Percentiles rank a stretch among this genome's conserved stretches.
These are phyloP conservation scores for Cassiopea andromeda DNA, from an alignment of 30 jellyfish, hydroid and myxozoan genomes.

Conservation along the genomic window DNA sequence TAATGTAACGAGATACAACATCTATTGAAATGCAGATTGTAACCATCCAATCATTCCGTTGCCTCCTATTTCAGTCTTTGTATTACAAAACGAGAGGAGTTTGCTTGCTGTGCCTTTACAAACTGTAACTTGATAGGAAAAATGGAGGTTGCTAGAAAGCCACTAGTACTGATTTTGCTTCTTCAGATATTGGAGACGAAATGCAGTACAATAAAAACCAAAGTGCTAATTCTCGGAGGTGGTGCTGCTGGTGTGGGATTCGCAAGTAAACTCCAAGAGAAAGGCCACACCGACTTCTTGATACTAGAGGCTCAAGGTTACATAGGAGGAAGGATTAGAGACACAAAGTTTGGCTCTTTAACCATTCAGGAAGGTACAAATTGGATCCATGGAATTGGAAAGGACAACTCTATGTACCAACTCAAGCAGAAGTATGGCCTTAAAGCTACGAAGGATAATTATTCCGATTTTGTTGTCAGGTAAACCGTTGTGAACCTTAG, in stretches of 20 bases:
- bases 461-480: conserved; percentile 62
- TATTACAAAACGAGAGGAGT: too few relatives aligned
- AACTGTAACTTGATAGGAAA: too few relatives aligned
- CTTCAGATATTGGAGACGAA: not conserved
- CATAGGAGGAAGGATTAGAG: conserved; percentile 85
- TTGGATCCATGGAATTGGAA: conserved; percentile 82
- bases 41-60: too few relatives aligned
- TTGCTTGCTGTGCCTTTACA: too few relatives aligned
- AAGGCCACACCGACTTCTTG: conserved; percentile 66
- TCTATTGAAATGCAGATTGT: too few relatives aligned
- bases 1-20: too few relatives aligned
- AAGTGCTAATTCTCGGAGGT: conserved; percentile 70
- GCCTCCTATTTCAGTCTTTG: too few relatives aligned
- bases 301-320: conserved; percentile 80
- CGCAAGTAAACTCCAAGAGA: conserved; percentile 55
- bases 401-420: conserved; percentile 39
- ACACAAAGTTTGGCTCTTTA: conserved; percentile 47
- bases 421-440: conserved; percentile 44
- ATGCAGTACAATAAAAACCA: conserved; percentile 1
- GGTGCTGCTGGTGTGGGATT: conserved; percentile 82
- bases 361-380: conserved; percentile 90
- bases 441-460: conserved; percentile 40
- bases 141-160: not conserved
- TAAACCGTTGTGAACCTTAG: not conserved
- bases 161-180: not conserved